Evolutionary conservation across 2,888 invertebrate genomes (phyloP), one percentile per base, ranked within the genome.

Genomic region (Trimorus sp.): DNA sequence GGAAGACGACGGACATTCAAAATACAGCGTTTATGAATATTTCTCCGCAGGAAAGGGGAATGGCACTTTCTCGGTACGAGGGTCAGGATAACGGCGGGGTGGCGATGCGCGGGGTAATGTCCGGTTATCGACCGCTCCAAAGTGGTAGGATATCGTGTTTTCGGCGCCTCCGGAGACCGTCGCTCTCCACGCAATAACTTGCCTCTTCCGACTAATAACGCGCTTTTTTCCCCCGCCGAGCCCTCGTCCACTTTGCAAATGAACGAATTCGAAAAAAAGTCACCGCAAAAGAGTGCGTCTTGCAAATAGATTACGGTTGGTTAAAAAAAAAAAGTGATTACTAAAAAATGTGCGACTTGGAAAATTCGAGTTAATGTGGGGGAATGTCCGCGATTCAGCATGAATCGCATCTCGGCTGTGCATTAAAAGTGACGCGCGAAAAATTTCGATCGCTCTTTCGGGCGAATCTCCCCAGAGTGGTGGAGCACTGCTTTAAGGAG

Each of bases 81-180:
- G 70, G 59, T 82, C 68, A 59, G 59, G 66, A 73, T 26, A 56
- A 73, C 53, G 65, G 56, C 59, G 51, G 74, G 68, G 58, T 48
- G 51, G 40, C 38, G 56, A 85, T 83, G 84, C 83, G 79, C 86
- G 85, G 83, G 87, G 85, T 84, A 87, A 87, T 89, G 91, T 91
- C 91, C 91, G 90, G 90, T 89, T 91, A 92, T 92, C 91, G 92
- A 91, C 91, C 91, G 91, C 15, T 49, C 62, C 9, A 48, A 69
- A 69, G 58, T 68, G 73, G 37, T 69, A 51, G 68, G 73, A 73
- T 68, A 68, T 79, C 73, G 73, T 56, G 56, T 71, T 79, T 68
- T 54, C 68, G 51, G 65, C 63, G 71, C 66, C 76, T 69, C 69
- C 45, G 49, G 69, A 69, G 76, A 59, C 69, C 49, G 62, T 16